Evolutionary conservation across 2,888 invertebrate genomes (phyloP), one percentile per base, ranked within the genome.

Genomic region (Chromoteleia sp.): DNA sequence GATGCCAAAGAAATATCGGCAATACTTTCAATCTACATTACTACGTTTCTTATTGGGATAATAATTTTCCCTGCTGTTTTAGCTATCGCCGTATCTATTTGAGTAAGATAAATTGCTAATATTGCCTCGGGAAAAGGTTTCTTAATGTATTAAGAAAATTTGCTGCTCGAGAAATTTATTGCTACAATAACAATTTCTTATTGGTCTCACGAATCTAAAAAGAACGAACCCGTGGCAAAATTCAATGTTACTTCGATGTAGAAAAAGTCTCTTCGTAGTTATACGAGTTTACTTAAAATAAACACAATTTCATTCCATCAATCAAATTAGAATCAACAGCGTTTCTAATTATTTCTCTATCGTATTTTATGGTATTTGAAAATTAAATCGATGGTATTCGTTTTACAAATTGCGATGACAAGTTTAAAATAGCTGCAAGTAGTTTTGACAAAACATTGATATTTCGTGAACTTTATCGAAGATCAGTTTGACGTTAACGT

Each of bases 51-150:
- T 80, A 74, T 80, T 80, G 74, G 70, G 68, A 80, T 80, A 80
- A 80, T 80, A 81, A 76, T 76, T 81, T 74, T 81, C 58, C 67
- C 76, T 61, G 75, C 67, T 76, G 71, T 81, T 71, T 76, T 54
- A 81, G 81, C 71, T 39, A 81, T 81, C 67, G 65, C 48, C 67
- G 71, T 76, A 73, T 59, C 76, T 73, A 73, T 81, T 81, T 81
- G 76, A 81, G 73, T 76, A 76, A 81, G 71, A 81, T 76, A 81
- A 81, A 81, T 81, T 67, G 76, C 81, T 81, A 81, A 81, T 76
- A 76, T 81, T 58, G 76, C 76, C 71, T 59, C 52, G 65, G 61
- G 33, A 75, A 76, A 81, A 75, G 76, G 70, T 76, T 67, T 81
- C 67, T 61, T 71, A 71, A 81, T 81, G 71, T 76, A 71, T 76